Conservation (phyloP, 2,113 vertebrate species). For the Prietella phreatophila region DNA sequence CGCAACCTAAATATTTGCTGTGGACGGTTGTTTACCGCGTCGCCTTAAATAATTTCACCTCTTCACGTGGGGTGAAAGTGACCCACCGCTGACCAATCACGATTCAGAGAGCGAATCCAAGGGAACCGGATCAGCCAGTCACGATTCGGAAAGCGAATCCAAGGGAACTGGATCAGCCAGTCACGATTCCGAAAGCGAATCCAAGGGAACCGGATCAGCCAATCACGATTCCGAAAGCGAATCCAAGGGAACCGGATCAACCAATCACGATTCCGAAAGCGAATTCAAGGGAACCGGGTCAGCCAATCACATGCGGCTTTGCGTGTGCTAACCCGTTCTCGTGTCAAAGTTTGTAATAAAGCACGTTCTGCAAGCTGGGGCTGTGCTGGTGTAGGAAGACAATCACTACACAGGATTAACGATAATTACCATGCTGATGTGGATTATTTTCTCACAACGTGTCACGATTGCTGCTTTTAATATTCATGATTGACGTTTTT, state of each 20-base stretch:
- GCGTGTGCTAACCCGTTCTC: slow-evolving; percentile 16
- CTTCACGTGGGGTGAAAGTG: slow-evolving; percentile 64
- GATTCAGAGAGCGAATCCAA: slow-evolving; percentile 15
- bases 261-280: slow-evolving; percentile 61
- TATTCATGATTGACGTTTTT: not conserved
- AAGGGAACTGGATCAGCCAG: slow-evolving; percentile 66
- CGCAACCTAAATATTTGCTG: not conserved
- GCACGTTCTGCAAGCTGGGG: no score
- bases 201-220: slow-evolving; percentile 66
- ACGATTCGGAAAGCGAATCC: slow-evolving; percentile 23
- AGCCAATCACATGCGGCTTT: slow-evolving; percentile 62
- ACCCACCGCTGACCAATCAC: slow-evolving; percentile 64
- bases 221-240: slow-evolving; percentile 56
- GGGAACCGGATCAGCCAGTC: slow-evolving; percentile 72
- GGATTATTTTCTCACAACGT: not conserved
- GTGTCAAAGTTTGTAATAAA: not conserved
- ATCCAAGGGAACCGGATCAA: slow-evolving; percentile 56
- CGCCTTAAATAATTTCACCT: slow-evolving; percentile 61
- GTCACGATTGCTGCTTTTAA: no score
- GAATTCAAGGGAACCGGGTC: slow-evolving; percentile 60
- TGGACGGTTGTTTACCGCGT: slow-evolving; percentile 66
- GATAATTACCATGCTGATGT: no score
- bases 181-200: slow-evolving; percentile 44
- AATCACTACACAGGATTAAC: not conserved
- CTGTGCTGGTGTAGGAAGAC: not conserved